phyloP scores from a whole-genome alignment of 2,113 vertebrate genomes.

The Hydropotes inermis region DNA sequence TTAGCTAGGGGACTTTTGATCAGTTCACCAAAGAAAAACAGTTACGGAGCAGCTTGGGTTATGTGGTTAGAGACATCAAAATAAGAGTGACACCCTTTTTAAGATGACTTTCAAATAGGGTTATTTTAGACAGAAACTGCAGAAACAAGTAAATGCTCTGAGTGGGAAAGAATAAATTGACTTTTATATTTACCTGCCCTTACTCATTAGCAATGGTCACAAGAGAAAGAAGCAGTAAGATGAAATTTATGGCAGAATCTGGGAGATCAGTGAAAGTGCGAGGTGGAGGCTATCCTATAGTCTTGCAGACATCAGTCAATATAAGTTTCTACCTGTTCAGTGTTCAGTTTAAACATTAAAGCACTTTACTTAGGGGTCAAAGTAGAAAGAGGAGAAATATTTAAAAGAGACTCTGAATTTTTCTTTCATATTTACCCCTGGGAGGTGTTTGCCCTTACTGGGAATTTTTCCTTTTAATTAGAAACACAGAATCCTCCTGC shows the following conservation, averaged over 20 bases:
- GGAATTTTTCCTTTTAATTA: not conserved
- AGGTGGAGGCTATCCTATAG: accelerated
- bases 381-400: not conserved
- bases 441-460: not conserved
- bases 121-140: not conserved
- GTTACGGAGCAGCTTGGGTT: conserved; percentile 44
- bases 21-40: conserved; percentile 36
- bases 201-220: not conserved
- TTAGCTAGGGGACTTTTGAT: conserved; percentile 78
- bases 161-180: not conserved
- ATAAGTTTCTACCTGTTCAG: not conserved
- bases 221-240: not conserved
- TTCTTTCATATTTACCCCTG: not conserved
- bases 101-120: not conserved
- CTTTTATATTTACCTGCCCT: not conserved
- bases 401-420: not conserved
- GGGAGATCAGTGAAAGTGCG: too few relatives aligned
- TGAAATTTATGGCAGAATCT: not conserved
- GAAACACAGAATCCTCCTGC: not conserved
- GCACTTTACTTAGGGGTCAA: not conserved
- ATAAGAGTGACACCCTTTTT: not conserved
- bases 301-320: not conserved
- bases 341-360: not conserved
- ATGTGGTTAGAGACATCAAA: conserved; percentile 64
- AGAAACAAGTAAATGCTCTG: not conserved